Evolutionary conservation across 2,797 vertebrate genomes (phyloP), one percentile per base, ranked within the genome.

Genomic region (Periophthalmus magnuspinnatus): DNA sequence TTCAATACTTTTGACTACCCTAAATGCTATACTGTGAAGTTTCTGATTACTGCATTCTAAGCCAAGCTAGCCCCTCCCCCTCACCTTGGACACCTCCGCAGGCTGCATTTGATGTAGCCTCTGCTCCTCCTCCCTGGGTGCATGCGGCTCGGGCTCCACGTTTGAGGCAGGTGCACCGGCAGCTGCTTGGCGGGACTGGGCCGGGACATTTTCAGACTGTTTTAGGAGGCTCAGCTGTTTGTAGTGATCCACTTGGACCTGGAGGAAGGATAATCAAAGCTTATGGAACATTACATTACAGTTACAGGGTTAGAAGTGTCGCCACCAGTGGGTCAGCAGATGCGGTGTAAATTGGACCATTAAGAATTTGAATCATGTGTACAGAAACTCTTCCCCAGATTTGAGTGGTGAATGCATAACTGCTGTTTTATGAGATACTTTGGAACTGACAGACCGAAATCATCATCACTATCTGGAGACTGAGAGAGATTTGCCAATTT

Each of bases 181-280:
- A 52, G 84, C 65, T 83, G 11, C 66, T 7, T 74, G 84, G 0
- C 4, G 65, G 17, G 76, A 77, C 54, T 69, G 84, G 28, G 64
- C 67, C 17, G 21, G 48, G 13, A 19, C 5, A 64, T 74, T 82
- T 22, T 79, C 80, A 13, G 69, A 3, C 28, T 79, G 83, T 67
- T 63, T 83, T 8, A 93, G 77, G 82, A 87, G 94, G 14, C 95
- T 97, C 78, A 98, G 77, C 73, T 96, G 94, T 77, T 95, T 96
- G 87, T 94, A 98, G 82, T 97, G 94, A 72, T 96, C 93, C 75
- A 99, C 94, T 89, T 99, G 97, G 73, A 91, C 91, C 98, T 99
- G 78, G 65, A 86, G 57, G 55, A 10, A 65, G 58, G 57, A 73
- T 80, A 47, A 28, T 28, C 50, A 52, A 65, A 65, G 24, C 45